Conservation (phyloP, 2,797 vertebrate genomes). For the Eidolon dupreanum region DNA sequence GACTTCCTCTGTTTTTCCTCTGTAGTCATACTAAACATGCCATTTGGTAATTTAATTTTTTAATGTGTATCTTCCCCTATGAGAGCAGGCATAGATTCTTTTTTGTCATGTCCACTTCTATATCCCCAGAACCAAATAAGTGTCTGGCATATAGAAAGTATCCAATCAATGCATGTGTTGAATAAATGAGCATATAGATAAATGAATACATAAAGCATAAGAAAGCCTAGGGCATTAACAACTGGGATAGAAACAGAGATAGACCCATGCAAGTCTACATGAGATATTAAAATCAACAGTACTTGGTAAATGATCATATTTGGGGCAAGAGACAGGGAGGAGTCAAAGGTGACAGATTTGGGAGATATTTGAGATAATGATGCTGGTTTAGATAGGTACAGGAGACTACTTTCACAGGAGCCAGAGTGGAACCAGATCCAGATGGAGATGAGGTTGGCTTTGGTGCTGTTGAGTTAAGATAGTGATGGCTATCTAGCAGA, state of each 20-base stretch:
- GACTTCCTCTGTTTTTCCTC: neutral
- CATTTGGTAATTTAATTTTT: neutral
- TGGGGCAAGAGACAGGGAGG: rapidly evolving
- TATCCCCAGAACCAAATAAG: neutral
- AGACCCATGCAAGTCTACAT: neutral
- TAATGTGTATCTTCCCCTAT: neutral
- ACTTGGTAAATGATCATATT: neutral
- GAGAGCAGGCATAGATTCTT: neutral
- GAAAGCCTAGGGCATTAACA: neutral
- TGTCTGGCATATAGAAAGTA: neutral
- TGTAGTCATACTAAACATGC: neutral
- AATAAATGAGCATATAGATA: neutral
- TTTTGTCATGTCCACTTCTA: neutral
- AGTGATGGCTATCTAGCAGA: neutral
- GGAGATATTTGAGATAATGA: neutral
- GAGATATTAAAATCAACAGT: neutral
- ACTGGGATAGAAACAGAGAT: neutral
- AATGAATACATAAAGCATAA: neutral
- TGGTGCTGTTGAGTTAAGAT: neutral
- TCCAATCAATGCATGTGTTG: neutral
- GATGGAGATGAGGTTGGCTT: neutral
- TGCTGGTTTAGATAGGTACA: neutral
- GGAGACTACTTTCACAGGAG: neutral
- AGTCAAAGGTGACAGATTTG: neutral
- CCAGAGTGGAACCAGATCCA: neutral